These are phyloP conservation scores for Nestor notabilis DNA, from an alignment of 2,113 vertebrate species.

Conservation along the genomic window DNA sequence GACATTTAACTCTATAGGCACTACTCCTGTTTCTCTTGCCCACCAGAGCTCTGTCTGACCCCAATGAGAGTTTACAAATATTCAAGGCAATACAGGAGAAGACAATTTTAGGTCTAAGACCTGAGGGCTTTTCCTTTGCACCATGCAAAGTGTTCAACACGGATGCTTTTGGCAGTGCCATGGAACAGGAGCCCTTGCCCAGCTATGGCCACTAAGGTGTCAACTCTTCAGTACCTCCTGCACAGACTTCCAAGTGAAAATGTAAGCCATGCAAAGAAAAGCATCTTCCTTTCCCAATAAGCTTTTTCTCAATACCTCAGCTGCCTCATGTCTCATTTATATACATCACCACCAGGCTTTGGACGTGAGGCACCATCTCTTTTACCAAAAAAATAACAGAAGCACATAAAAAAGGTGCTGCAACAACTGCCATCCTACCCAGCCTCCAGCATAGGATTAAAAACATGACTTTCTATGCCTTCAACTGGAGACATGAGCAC, in stretches of 20 bases:
- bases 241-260: background rate
- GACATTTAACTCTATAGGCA: slow-evolving; percentile 38
- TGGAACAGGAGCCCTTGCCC: background rate
- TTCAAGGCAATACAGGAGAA: background rate
- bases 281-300: background rate
- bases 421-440: background rate
- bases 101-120: background rate
- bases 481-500: background rate
- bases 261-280: background rate
- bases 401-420: background rate
- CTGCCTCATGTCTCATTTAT: background rate
- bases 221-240: background rate
- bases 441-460: background rate
- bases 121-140: background rate
- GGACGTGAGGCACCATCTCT: background rate
- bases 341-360: background rate
- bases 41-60: background rate
- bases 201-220: background rate
- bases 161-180: background rate
- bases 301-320: background rate
- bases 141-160: background rate
- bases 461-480: background rate
- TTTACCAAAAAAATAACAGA: background rate
- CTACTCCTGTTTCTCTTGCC: background rate
- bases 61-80: background rate